phyloP scores from a whole-genome alignment of 2,888 invertebrate genomes.

The Aleiodes testaceus region DNA sequence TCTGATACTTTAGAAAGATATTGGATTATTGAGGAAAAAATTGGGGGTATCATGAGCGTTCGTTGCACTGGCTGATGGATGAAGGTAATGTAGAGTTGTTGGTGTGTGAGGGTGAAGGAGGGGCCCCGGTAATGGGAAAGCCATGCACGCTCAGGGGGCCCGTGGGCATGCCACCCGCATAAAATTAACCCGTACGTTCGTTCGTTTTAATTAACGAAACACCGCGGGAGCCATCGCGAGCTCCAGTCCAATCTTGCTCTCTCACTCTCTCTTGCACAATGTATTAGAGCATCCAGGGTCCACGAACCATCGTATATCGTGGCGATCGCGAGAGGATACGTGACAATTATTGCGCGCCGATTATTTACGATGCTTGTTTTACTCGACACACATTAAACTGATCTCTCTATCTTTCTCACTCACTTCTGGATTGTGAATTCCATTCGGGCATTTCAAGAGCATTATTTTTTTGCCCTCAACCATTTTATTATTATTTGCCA shows the following conservation, averaged over 20 bases:
- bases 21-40: neutral
- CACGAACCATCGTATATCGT: constrained; percentile 53
- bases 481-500: constrained; percentile 6
- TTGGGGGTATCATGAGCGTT: constrained; percentile 54
- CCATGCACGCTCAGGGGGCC: constrained; percentile 66
- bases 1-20: neutral
- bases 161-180: constrained; percentile 67
- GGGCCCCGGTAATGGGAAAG: constrained; percentile 68
- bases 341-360: constrained; percentile 47
- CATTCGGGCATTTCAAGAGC: neutral
- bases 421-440: constrained; percentile 8
- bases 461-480: constrained; percentile 1
- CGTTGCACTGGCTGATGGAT: constrained; percentile 60
- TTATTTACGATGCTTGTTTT: constrained; percentile 36
- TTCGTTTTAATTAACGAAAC: constrained; percentile 72
- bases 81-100: constrained; percentile 16
- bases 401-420: constrained; percentile 18
- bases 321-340: constrained; percentile 47
- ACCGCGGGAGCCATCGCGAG: constrained; percentile 61
- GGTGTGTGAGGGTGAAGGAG: constrained; percentile 46
- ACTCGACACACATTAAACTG: constrained; percentile 28
- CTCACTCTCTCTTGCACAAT: constrained; percentile 22
- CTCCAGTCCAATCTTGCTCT: constrained; percentile 55
- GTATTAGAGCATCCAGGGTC: constrained; percentile 32
- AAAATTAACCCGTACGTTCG: constrained; percentile 70